These are phyloP conservation scores for Hyperoplus lanceolatus DNA, from an alignment of 2,797 vertebrate species.

Conservation along the genomic window DNA sequence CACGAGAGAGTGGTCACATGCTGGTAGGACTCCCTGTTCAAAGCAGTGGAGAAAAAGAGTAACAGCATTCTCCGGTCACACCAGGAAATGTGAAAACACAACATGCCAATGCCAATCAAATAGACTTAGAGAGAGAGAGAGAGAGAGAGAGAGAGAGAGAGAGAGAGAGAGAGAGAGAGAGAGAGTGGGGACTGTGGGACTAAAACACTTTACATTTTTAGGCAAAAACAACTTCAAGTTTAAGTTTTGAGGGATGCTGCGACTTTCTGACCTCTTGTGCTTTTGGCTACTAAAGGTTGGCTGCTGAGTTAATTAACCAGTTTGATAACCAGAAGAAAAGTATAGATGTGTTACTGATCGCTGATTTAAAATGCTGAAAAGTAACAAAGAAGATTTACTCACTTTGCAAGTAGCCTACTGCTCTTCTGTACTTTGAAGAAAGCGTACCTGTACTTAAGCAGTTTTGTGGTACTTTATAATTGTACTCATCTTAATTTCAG, in stretches of 20 bases:
- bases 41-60: slow-evolving; percentile 41
- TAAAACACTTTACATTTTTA: no score
- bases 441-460: no score
- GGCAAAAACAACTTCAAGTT: no score
- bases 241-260: slow-evolving; percentile 7
- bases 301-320: background rate
- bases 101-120: slow-evolving; percentile 5
- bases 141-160: background rate
- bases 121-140: background rate
- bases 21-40: slow-evolving; percentile 43
- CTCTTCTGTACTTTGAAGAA: no score
- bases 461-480: background rate
- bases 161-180: no score
- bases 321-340: background rate
- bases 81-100: slow-evolving; percentile 43
- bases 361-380: background rate
- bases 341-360: background rate
- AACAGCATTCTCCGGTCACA: slow-evolving; percentile 43
- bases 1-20: slow-evolving; percentile 51
- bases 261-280: background rate
- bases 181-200: no score
- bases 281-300: background rate
- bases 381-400: background rate
- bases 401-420: background rate
- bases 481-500: background rate